phyloP scores from a whole-genome alignment of 92 coral and sea anemone genomes.

The Nematostella vectensis region DNA sequence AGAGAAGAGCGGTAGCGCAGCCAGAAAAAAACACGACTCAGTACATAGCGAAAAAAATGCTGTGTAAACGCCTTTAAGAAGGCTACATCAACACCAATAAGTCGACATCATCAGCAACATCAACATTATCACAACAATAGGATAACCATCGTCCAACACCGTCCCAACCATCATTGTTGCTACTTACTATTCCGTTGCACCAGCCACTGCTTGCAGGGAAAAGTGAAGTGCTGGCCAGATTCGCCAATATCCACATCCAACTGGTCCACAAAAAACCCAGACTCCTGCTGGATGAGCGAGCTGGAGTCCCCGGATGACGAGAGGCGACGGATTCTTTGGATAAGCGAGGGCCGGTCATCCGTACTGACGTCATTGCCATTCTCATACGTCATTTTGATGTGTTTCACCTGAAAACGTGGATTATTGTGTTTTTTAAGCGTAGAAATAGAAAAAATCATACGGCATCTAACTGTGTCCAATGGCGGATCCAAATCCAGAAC shows the following conservation, averaged over 20 bases:
- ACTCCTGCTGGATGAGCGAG: conserved; percentile 24
- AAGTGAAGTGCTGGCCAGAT: conserved; percentile 31
- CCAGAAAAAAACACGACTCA: too few species aligned
- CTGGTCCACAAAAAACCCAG: conserved; percentile 48
- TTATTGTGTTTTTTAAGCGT: neutral
- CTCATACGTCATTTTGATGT: conserved; percentile 35
- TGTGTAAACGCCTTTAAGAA: too few species aligned
- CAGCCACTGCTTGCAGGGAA: conserved; percentile 55
- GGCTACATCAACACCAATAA: too few species aligned
- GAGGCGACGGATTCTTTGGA: conserved; percentile 6
- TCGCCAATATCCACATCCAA: conserved; percentile 27
- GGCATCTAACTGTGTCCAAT: too few species aligned
- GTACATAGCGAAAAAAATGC: too few species aligned
- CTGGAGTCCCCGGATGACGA: conserved; percentile 10
- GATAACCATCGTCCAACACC: too few species aligned
- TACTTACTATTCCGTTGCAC: conserved; percentile 39
- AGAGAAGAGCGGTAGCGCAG: too few species aligned
- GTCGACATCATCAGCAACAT: too few species aligned
- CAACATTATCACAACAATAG: too few species aligned
- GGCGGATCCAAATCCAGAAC: too few species aligned
- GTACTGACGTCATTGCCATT: conserved; percentile 11
- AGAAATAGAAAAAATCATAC: neutral
- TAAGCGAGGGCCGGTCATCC: conserved; percentile 3
- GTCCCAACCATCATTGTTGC: too few species aligned
- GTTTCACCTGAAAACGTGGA: conserved; percentile 23